phyloP scores from a whole-genome alignment of 1,140 invertebrate species.

The Agraylea sexmaculata region DNA sequence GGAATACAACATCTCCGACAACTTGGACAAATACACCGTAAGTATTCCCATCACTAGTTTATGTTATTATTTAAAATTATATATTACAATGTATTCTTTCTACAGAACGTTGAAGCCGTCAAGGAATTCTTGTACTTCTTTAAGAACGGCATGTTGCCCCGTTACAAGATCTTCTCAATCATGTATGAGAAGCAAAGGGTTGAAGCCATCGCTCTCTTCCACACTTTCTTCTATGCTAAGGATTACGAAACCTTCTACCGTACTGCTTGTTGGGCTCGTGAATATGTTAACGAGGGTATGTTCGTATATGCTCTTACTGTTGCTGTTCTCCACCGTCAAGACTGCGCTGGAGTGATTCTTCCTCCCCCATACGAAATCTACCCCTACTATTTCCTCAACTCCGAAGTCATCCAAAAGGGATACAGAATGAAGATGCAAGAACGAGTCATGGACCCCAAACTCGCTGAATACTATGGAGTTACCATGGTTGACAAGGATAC shows the following conservation, averaged over 20 bases:
- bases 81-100: not conserved
- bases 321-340: slow-evolving; percentile 37
- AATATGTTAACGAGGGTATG: slow-evolving; percentile 40
- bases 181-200: slow-evolving; percentile 35
- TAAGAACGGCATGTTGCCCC: slow-evolving; percentile 35
- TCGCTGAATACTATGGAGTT: slow-evolving; percentile 24
- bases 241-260: slow-evolving; percentile 43
- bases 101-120: slow-evolving; percentile 35
- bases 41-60: not conserved
- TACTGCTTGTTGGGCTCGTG: slow-evolving; percentile 39
- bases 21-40: slow-evolving; percentile 22
- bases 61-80: not conserved
- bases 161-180: slow-evolving; percentile 41
- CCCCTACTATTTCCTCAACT: slow-evolving; percentile 41
- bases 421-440: slow-evolving; percentile 40
- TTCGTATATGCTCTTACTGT: slow-evolving; percentile 40
- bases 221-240: slow-evolving; percentile 41
- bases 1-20: slow-evolving; percentile 24
- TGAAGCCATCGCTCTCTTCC: slow-evolving; percentile 35
- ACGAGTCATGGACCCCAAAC: slow-evolving; percentile 5
- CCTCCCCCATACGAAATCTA: slow-evolving; percentile 43
- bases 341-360: slow-evolving; percentile 38
- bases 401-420: slow-evolving; percentile 40
- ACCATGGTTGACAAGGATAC: slow-evolving; percentile 27
- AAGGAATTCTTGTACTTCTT: slow-evolving; percentile 42